Percentiles rank a stretch among this genome's conserved stretches.
Conservation (phyloP, 2,888 invertebrate genomes). For the Eledone cirrhosa region DNA sequence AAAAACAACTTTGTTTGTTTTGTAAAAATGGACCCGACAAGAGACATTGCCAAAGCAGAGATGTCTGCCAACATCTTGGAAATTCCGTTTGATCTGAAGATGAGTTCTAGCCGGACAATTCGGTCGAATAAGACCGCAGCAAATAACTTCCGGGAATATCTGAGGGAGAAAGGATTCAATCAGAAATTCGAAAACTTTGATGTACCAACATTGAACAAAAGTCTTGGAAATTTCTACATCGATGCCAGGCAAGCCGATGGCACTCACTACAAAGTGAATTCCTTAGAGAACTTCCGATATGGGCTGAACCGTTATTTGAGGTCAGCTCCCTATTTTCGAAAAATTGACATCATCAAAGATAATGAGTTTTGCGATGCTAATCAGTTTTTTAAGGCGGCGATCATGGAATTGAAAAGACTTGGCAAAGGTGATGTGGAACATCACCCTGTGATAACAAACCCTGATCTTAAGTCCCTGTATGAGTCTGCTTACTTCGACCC, state of each 20-base stretch:
- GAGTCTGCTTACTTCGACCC: conserved; percentile 22
- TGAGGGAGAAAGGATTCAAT: conserved; percentile 11
- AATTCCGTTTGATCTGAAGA: conserved; percentile 6
- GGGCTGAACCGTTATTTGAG: conserved; percentile 35
- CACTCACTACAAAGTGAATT: conserved; percentile 19
- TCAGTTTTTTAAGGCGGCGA: conserved; percentile 31
- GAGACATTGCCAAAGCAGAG: neutral
- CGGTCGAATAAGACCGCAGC: conserved; percentile 17
- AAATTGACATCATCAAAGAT: conserved; percentile 36
- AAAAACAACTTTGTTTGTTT: too few relatives aligned
- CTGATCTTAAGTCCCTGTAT: conserved; percentile 29
- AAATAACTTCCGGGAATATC: conserved; percentile 25
- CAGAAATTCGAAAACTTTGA: conserved; percentile 10
- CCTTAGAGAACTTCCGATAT: conserved; percentile 34
- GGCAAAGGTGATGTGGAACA: conserved; percentile 32
- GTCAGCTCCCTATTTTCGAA: conserved; percentile 33
- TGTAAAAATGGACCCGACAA: neutral
- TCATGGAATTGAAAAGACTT: conserved; percentile 29
- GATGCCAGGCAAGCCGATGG: conserved; percentile 20
- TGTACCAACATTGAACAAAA: conserved; percentile 2
- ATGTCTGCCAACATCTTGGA: neutral
- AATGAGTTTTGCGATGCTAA: conserved; percentile 31
- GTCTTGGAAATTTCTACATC: conserved; percentile 1
- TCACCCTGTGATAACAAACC: conserved; percentile 31
- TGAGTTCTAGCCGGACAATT: conserved; percentile 20